phyloP scores from a whole-genome alignment of 1,140 invertebrate species.

The Pygmarrhopalites habei region DNA sequence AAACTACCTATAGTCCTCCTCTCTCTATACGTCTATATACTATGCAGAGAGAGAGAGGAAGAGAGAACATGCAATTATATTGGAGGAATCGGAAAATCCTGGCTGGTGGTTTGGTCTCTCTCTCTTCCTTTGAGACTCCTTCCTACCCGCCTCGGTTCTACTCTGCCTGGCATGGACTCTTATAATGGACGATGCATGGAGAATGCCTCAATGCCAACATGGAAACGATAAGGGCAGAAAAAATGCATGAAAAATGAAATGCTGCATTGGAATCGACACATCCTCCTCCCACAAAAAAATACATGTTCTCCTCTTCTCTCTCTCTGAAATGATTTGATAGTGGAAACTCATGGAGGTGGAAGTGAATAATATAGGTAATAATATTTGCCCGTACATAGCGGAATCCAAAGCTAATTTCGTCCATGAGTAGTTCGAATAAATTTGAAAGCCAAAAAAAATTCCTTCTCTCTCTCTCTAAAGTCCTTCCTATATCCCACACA shows the following conservation, averaged over 20 bases:
- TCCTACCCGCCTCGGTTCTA: too few relatives aligned
- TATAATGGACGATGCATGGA: too few relatives aligned
- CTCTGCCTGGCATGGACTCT: too few relatives aligned
- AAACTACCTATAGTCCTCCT: too few relatives aligned
- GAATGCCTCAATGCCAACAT: too few relatives aligned
- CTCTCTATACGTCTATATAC: background rate
- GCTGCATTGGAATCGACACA: constrained; percentile 11
- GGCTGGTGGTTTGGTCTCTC: background rate
- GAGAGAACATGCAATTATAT: background rate
- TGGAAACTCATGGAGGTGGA: constrained; percentile 30
- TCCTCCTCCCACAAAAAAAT: too few relatives aligned
- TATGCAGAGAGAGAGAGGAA: background rate
- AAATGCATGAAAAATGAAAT: constrained; percentile 12
- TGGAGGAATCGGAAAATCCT: background rate
- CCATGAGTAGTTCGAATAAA: constrained; percentile 38
- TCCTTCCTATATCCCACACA: constrained; percentile 1
- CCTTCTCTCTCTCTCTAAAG: constrained; percentile 10
- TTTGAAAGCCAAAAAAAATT: constrained; percentile 28
- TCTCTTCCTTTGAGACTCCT: too few relatives aligned
- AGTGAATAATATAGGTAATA: constrained; percentile 38
- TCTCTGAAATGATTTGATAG: constrained; percentile 17
- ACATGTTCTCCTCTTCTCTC: constrained; percentile 11
- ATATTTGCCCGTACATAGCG: constrained; percentile 36
- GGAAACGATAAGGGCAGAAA: constrained; percentile 9
- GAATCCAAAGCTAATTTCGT: constrained; percentile 36